Percentiles rank a stretch among this genome's conserved stretches.
phyloP scores from a whole-genome alignment of 2,797 vertebrate species.

The Meriones psammophilus region DNA sequence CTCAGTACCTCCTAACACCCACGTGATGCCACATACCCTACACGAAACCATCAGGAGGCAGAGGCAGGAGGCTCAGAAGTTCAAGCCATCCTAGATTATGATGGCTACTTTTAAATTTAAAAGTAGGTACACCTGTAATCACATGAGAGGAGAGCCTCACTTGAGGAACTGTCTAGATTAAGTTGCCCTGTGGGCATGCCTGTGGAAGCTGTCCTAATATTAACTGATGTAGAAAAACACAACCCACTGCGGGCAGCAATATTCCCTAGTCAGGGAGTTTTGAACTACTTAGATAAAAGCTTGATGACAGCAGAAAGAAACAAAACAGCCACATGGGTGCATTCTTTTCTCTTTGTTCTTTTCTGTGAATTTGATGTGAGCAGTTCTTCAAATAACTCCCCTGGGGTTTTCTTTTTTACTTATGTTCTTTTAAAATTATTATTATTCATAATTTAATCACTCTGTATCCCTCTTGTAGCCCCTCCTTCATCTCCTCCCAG shows the following conservation, averaged over 20 bases:
- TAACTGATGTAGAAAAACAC: not conserved
- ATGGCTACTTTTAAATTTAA: not conserved
- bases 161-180: not conserved
- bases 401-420: too few relatives aligned
- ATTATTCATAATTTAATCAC: too few relatives aligned
- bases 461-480: too few relatives aligned
- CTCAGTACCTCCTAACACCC: not conserved
- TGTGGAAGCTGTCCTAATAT: not conserved
- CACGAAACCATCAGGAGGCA: not conserved
- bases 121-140: not conserved
- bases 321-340: not conserved
- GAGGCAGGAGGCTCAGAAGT: not conserved
- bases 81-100: not conserved
- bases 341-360: not conserved
- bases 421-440: too few relatives aligned
- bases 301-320: not conserved
- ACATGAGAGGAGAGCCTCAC: not conserved
- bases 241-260: not conserved
- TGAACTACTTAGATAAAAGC: not conserved
- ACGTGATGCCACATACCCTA: not conserved
- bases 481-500: too few relatives aligned
- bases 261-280: not conserved
- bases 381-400: not conserved
- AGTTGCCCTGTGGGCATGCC: not conserved
- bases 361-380: not conserved